These are phyloP conservation scores for Psilanteris sp. DNA, from an alignment of 1,140 invertebrate genomes.

Conservation along the genomic window DNA sequence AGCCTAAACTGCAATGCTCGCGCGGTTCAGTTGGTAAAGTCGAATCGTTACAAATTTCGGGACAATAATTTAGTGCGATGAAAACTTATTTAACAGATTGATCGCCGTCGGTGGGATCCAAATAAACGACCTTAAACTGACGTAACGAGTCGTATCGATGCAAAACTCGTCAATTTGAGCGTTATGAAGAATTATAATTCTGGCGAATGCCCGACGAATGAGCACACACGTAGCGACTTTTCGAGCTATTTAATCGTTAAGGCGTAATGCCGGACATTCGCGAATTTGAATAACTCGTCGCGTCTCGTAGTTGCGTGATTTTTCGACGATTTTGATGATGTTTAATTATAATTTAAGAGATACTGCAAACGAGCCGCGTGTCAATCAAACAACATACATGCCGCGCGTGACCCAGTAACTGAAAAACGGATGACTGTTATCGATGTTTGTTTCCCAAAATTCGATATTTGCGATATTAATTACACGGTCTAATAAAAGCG, in stretches of 20 bases:
- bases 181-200: background rate
- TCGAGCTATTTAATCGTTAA: constrained; percentile 23
- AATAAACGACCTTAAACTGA: too few species aligned
- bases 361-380: constrained; percentile 28
- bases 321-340: constrained; percentile 43
- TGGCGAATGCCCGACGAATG: constrained; percentile 12
- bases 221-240: constrained; percentile 22
- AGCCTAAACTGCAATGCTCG: too few species aligned
- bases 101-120: too few species aligned
- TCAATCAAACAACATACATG: constrained; percentile 50
- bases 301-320: constrained; percentile 22
- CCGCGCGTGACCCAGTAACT: constrained; percentile 48
- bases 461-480: constrained; percentile 29
- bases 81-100: too few species aligned
- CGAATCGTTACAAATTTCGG: too few species aligned
- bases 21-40: too few species aligned
- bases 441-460: constrained; percentile 44
- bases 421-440: constrained; percentile 55
- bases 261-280: constrained; percentile 14
- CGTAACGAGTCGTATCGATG: too few species aligned
- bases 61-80: too few species aligned
- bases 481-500: constrained; percentile 5
- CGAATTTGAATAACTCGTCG: constrained; percentile 48
- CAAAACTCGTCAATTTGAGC: too few species aligned
- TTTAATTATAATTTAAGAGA: constrained; percentile 60